Percentiles rank a stretch among this genome's conserved stretches.
Evolutionary conservation across 2,888 invertebrate genomes (phyloP).

Genomic region (Eutolmus rufibarbis): DNA sequence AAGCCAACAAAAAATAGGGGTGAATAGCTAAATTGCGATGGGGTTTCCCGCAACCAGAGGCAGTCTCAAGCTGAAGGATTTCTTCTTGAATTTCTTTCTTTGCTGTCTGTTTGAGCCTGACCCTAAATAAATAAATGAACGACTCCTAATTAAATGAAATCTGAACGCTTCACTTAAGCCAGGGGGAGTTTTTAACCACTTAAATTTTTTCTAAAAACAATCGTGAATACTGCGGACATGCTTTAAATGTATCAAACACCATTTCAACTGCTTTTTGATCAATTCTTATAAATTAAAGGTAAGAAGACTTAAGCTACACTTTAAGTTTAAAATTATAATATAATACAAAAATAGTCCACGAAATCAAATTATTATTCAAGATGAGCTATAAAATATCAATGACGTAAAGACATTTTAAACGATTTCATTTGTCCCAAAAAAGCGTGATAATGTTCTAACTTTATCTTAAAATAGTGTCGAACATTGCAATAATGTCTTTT

Average conservation of each 20-base stretch:
- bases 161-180: slow-evolving; percentile 46
- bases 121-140: slow-evolving; percentile 47
- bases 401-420: not conserved
- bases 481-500: slow-evolving; percentile 10
- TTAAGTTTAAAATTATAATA: not conserved
- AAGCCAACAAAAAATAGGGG: not conserved
- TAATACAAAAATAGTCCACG: not conserved
- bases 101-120: slow-evolving; percentile 41
- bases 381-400: not conserved
- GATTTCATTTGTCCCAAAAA: not conserved
- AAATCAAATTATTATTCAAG: not conserved
- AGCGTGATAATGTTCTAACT: not conserved
- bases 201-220: not conserved
- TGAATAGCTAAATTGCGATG: slow-evolving; percentile 31
- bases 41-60: slow-evolving; percentile 32
- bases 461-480: slow-evolving; percentile 12
- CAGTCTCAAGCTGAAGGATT: slow-evolving; percentile 13
- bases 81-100: slow-evolving; percentile 11
- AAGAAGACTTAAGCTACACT: not conserved
- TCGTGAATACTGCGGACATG: not conserved
- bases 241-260: not conserved
- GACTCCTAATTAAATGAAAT: slow-evolving; percentile 48
- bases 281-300: not conserved
- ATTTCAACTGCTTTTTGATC: not conserved
- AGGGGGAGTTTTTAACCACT: slow-evolving; percentile 6